Percentiles rank a stretch among this genome's conserved stretches.
phyloP scores from a whole-genome alignment of 2,113 vertebrate genomes.

The Sinocyclocheilus grahami region DNA sequence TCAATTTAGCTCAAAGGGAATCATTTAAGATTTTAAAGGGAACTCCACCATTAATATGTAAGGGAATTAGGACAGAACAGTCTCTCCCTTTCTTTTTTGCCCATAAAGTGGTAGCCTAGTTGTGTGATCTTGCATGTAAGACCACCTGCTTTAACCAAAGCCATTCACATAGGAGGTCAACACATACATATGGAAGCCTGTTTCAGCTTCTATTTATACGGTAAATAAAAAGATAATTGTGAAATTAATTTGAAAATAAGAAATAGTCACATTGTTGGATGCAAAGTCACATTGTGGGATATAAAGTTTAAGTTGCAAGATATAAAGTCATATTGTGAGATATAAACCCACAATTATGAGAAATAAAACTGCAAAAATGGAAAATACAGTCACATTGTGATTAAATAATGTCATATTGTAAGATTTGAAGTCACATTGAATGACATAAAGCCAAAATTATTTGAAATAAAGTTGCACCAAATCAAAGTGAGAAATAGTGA shows the following conservation, averaged over 20 bases:
- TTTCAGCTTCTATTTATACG: too few species aligned
- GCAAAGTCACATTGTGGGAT: background rate
- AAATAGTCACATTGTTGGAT: background rate
- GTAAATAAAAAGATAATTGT: background rate
- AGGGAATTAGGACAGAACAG: background rate
- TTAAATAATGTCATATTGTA: background rate
- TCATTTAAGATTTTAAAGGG: too few species aligned
- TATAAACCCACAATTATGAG: background rate
- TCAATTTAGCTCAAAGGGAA: too few species aligned
- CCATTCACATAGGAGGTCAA: background rate
- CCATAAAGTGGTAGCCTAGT: conserved; percentile 39
- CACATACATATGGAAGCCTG: background rate
- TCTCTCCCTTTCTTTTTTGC: conserved; percentile 34
- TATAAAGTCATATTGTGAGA: background rate
- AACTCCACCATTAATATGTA: too few species aligned
- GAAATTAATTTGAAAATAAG: background rate
- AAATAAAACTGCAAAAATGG: background rate
- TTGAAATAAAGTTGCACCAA: background rate
- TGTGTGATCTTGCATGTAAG: conserved; percentile 37
- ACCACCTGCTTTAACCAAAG: conserved; percentile 27
- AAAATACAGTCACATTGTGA: background rate
- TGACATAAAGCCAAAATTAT: background rate
- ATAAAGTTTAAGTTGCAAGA: background rate
- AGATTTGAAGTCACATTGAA: background rate
- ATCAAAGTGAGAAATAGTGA: background rate